Conservation (phyloP, 2,797 vertebrate species). For the Schizothorax lantsangensis region DNA sequence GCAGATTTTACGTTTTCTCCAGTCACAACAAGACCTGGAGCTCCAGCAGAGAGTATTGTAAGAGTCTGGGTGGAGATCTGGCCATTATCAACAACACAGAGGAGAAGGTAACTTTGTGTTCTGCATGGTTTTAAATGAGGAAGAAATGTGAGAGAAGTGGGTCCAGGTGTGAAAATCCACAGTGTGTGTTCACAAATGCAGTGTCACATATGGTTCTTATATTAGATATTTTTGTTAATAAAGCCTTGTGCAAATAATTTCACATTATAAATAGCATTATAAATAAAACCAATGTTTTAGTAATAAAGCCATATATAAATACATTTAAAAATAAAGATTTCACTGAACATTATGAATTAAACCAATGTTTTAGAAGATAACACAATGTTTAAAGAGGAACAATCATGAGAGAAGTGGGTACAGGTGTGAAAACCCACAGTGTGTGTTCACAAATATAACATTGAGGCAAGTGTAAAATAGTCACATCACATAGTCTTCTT, state of each 20-base stretch:
- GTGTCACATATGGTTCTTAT: background rate
- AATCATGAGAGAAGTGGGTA: background rate
- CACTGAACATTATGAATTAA: background rate
- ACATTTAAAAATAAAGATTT: background rate
- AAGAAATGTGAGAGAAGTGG: background rate
- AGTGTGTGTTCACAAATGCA: background rate
- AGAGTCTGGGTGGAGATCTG: constrained; percentile 50
- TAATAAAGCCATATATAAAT: background rate
- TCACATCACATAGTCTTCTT: background rate
- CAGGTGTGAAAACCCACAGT: background rate
- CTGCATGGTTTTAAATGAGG: background rate
- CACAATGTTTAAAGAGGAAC: background rate
- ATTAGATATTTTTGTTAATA: background rate
- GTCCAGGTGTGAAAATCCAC: background rate
- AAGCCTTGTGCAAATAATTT: background rate
- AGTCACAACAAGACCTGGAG: constrained; percentile 34
- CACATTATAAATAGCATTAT: background rate
- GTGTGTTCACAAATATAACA: background rate
- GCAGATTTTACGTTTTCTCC: constrained; percentile 49
- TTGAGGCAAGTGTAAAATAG: background rate
- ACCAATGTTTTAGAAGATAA: background rate
- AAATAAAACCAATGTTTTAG: background rate
- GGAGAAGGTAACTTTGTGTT: constrained; percentile 42
- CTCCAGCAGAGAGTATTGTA: constrained; percentile 45
- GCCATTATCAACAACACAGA: constrained; percentile 45